phyloP scores from a whole-genome alignment of 2,888 invertebrate genomes.

The Dorcus hopei region DNA sequence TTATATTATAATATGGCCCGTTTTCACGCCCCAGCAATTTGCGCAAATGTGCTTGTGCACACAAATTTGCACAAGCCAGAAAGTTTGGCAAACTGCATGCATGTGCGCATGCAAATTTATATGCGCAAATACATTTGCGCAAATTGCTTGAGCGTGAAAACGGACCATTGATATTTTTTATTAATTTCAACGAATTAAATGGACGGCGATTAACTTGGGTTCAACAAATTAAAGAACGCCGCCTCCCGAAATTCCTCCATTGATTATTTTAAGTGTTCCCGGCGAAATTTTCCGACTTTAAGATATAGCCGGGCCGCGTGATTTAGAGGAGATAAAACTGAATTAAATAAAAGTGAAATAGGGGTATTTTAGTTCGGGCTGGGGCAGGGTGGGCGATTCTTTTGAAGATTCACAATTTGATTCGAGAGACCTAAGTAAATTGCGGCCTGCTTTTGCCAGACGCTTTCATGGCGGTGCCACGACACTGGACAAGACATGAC shows the following conservation, averaged over 20 bases:
- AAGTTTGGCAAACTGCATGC: too few relatives aligned
- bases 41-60: too few relatives aligned
- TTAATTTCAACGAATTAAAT: too few relatives aligned
- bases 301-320: neutral
- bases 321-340: conserved; percentile 39
- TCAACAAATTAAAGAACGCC: neutral
- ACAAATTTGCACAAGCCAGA: too few relatives aligned
- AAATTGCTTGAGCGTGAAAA: too few relatives aligned
- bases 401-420: conserved; percentile 50
- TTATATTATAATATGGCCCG: too few relatives aligned
- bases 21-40: too few relatives aligned
- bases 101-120: too few relatives aligned
- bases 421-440: conserved; percentile 48
- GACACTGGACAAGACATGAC: conserved; percentile 17
- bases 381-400: conserved; percentile 34
- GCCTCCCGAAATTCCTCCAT: neutral
- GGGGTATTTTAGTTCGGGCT: conserved; percentile 38
- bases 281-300: neutral
- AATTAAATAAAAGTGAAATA: conserved; percentile 48
- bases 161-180: too few relatives aligned
- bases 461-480: conserved; percentile 32
- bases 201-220: neutral
- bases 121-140: too few relatives aligned
- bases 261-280: neutral
- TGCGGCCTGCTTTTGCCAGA: conserved; percentile 45